Percentiles rank a stretch among this genome's conserved stretches.
These are phyloP conservation scores for Lepidocolaptes lacrymiger DNA, from an alignment of 2,797 vertebrate genomes.

Conservation along the genomic window DNA sequence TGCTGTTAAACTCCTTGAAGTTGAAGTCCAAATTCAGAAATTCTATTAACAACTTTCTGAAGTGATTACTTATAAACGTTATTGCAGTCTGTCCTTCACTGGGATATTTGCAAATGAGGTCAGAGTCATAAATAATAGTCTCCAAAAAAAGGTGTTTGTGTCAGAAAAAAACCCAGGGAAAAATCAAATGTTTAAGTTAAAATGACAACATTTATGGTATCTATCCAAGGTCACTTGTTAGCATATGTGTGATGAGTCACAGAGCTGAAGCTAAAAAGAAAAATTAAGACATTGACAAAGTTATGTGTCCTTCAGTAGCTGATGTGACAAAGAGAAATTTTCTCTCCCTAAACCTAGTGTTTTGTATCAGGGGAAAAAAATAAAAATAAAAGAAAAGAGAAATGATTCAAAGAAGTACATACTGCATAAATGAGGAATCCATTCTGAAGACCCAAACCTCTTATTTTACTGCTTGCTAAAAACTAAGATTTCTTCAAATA, in stretches of 20 bases:
- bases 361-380: background rate
- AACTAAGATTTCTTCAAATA: conserved; percentile 8
- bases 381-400: background rate
- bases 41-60: background rate
- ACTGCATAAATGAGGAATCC: background rate
- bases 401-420: background rate
- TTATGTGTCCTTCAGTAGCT: background rate
- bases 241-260: background rate
- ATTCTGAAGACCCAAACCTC: background rate
- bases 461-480: background rate
- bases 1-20: background rate
- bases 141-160: background rate
- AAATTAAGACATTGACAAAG: background rate
- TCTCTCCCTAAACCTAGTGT: background rate
- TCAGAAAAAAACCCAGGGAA: background rate
- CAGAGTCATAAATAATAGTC: background rate
- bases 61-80: background rate
- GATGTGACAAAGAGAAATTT: background rate
- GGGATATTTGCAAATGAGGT: background rate
- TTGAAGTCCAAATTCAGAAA: background rate
- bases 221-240: background rate
- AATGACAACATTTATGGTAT: background rate
- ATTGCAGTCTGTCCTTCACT: background rate
- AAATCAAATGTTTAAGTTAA: background rate
- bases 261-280: background rate